A percentile compares a stretch with the other conserved stretches of the same genome.
Evolutionary conservation across 2,113 vertebrate genomes (phyloP).

Genomic region (Mirza zaza): DNA sequence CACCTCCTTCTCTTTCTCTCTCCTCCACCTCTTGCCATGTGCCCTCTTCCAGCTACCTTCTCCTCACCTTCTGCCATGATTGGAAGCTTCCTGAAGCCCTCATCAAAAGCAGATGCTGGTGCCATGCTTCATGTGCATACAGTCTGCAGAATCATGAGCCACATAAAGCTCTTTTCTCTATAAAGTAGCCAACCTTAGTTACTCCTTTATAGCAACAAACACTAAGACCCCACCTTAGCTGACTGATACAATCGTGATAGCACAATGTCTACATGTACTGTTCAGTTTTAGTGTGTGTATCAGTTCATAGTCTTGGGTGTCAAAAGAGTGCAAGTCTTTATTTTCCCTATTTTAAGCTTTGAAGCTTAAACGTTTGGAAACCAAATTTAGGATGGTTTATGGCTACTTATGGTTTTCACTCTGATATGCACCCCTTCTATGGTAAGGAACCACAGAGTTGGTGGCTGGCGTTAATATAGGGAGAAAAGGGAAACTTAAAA

Average conservation of each 20-base stretch:
- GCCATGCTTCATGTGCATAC: too few species aligned
- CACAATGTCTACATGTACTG: background rate
- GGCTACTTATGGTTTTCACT: background rate
- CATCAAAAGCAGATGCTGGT: too few species aligned
- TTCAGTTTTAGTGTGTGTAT: background rate
- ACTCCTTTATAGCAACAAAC: too few species aligned
- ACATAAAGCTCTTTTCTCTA: too few species aligned
- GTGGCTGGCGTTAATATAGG: background rate
- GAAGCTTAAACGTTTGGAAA: background rate
- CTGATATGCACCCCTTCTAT: background rate
- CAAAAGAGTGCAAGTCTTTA: background rate
- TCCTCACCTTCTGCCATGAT: too few species aligned
- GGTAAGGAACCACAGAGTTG: background rate
- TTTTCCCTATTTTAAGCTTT: background rate
- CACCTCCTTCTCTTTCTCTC: too few species aligned
- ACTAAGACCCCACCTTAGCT: background rate
- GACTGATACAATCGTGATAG: background rate
- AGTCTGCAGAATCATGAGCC: too few species aligned
- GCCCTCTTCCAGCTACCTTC: too few species aligned
- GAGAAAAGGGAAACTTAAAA: background rate
- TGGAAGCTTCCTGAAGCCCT: too few species aligned
- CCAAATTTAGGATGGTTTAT: background rate
- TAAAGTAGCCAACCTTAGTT: too few species aligned
- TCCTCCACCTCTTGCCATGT: too few species aligned
- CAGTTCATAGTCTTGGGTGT: background rate